Conservation (phyloP, 2,113 vertebrate genomes). For the Nesoenas mayeri region DNA sequence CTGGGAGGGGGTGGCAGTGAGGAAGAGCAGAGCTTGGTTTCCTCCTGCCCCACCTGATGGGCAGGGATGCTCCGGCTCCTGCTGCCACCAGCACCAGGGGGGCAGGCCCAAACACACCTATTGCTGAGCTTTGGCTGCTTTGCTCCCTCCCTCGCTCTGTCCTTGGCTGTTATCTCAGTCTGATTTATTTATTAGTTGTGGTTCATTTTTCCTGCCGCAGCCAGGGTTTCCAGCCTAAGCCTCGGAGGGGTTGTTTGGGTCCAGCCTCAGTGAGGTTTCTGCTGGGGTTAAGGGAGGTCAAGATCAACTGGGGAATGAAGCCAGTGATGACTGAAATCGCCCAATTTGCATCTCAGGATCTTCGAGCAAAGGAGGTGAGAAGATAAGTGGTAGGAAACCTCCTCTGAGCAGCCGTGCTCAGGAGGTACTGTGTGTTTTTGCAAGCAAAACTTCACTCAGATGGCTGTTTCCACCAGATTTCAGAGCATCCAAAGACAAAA, state of each 20-base stretch:
- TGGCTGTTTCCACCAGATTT: neutral
- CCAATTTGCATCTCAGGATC: neutral
- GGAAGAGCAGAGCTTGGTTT: neutral
- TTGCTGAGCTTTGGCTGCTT: neutral
- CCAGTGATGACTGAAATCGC: neutral
- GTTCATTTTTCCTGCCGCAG: neutral
- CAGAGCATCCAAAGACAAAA: neutral
- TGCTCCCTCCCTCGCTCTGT: neutral
- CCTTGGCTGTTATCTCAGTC: neutral
- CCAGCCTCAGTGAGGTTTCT: neutral
- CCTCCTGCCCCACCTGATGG: neutral
- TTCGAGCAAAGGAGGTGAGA: neutral
- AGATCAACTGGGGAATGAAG: neutral
- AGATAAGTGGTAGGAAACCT: neutral
- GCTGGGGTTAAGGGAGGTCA: neutral
- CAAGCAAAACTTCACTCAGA: neutral
- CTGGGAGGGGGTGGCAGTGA: fast-evolving
- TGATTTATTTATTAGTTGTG: neutral
- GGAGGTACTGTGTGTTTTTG: neutral
- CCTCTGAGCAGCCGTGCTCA: neutral
- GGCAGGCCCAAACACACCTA: neutral
- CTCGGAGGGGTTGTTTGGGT: neutral
- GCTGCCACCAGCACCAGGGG: neutral
- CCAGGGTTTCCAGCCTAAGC: neutral
- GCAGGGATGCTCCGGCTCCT: neutral